These are phyloP conservation scores for Zoanthus gigantus DNA, from an alignment of 92 coral and sea anemone species.

Conservation along the genomic window DNA sequence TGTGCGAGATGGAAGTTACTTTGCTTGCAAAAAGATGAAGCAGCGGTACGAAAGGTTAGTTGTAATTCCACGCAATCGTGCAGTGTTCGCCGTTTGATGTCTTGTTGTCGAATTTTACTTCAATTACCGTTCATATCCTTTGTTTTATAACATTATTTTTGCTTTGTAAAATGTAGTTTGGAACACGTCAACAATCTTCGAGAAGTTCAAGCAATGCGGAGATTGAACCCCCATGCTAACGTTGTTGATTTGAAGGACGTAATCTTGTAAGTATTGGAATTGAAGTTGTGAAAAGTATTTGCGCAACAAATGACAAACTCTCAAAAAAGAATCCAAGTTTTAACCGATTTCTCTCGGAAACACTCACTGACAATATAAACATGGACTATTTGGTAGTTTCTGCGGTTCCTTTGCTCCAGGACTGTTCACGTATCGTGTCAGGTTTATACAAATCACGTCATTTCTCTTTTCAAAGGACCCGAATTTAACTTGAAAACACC, in stretches of 20 bases:
- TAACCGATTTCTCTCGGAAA: too few relatives aligned
- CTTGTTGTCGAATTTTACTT: neutral
- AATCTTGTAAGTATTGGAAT: conserved; percentile 79
- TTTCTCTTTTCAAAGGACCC: too few relatives aligned
- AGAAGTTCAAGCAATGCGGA: conserved; percentile 96
- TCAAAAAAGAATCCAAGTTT: neutral
- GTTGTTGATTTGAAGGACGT: conserved; percentile 95
- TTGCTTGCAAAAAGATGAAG: conserved; percentile 99
- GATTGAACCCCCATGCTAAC: conserved; percentile 93
- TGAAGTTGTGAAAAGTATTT: neutral
- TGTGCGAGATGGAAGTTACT: conserved; percentile 91
- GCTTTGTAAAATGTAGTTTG: conserved; percentile 58
- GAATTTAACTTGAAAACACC: too few relatives aligned
- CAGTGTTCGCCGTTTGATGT: neutral
- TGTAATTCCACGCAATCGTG: neutral
- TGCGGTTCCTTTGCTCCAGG: too few relatives aligned
- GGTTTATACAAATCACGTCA: too few relatives aligned
- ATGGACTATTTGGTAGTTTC: too few relatives aligned
- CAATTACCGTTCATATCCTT: conserved; percentile 10
- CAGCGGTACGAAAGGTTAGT: conserved; percentile 93
- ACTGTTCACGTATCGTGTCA: too few relatives aligned
- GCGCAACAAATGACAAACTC: neutral
- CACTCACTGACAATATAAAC: too few relatives aligned
- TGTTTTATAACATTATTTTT: neutral
- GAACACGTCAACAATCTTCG: conserved; percentile 96